Percentiles rank a stretch among this genome's conserved stretches.
Evolutionary conservation across 2,888 invertebrate genomes (phyloP).

Genomic region (Ligdia adustata): DNA sequence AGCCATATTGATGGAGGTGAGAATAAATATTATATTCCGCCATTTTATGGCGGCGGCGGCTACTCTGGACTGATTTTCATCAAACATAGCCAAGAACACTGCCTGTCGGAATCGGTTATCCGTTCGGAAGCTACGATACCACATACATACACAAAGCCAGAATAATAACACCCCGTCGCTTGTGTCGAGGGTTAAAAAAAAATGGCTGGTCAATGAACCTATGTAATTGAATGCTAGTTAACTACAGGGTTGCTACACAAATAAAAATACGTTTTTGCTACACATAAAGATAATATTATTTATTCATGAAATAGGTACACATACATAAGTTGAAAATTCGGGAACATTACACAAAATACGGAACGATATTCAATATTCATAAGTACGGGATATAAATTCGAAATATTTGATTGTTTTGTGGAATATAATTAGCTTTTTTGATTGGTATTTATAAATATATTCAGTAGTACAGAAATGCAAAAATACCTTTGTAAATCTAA

Average conservation of each 20-base stretch:
- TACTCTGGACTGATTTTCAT: too few species aligned
- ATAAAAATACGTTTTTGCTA: constrained; percentile 62
- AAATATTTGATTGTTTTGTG: constrained; percentile 11
- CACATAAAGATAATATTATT: constrained; percentile 75
- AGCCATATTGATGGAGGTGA: too few species aligned
- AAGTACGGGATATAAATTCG: constrained; percentile 41
- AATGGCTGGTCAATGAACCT: background rate
- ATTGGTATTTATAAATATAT: constrained; percentile 32
- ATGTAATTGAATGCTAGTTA: background rate
- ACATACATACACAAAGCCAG: too few species aligned
- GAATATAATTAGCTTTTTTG: constrained; percentile 20
- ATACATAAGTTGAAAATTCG: constrained; percentile 51
- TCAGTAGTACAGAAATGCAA: background rate
- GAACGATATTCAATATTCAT: constrained; percentile 33
- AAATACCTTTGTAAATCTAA: too few species aligned
- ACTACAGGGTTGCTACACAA: constrained; percentile 25
- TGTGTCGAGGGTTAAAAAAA: too few species aligned
- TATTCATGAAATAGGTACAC: constrained; percentile 62
- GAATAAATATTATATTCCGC: too few species aligned
- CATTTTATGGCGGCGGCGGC: too few species aligned
- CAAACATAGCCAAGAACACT: too few species aligned
- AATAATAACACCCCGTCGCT: too few species aligned
- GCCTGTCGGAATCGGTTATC: too few species aligned
- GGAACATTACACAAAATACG: constrained; percentile 47
- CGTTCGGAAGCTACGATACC: too few species aligned